A percentile compares a stretch with the other conserved stretches of the same genome.
phyloP scores from a whole-genome alignment of 1,140 invertebrate species.

The Hermetia illucens region DNA sequence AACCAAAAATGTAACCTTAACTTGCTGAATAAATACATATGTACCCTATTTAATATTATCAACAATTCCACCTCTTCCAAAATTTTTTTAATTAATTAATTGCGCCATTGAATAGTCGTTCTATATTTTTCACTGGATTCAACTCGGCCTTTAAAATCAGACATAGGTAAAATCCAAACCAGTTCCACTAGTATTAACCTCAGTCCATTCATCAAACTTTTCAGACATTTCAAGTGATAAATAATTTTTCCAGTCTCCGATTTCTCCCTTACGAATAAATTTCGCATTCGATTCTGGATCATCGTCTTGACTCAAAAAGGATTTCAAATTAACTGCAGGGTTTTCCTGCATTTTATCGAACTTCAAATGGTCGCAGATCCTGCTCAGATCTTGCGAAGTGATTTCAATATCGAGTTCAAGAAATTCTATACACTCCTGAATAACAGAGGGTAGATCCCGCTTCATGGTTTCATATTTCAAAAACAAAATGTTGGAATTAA shows the following conservation, averaged over 20 bases:
- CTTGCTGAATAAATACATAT: too few relatives aligned
- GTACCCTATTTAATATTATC: too few relatives aligned
- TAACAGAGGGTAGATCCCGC: conserved; percentile 43
- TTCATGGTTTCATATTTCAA: conserved; percentile 81
- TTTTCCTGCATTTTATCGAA: conserved; percentile 73
- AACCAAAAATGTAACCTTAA: too few relatives aligned
- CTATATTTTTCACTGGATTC: too few relatives aligned
- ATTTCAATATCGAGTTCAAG: conserved; percentile 45
- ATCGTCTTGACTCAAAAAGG: conserved; percentile 30
- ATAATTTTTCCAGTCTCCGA: conserved; percentile 73
- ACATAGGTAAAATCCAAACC: conserved; percentile 44
- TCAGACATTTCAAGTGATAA: conserved; percentile 54
- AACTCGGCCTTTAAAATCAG: too few relatives aligned
- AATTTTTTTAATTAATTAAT: too few relatives aligned
- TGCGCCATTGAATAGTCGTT: too few relatives aligned
- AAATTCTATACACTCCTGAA: conserved; percentile 57
- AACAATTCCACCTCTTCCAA: too few relatives aligned
- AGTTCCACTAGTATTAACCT: conserved; percentile 46
- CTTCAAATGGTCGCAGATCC: conserved; percentile 57
- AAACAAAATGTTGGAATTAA: conserved; percentile 64
- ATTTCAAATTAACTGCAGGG: conserved; percentile 55
- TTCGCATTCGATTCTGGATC: conserved; percentile 26
- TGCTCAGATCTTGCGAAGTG: conserved; percentile 44
- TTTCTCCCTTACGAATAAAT: conserved; percentile 67
- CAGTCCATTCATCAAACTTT: conserved; percentile 62